phyloP scores from a whole-genome alignment of 2,797 vertebrate genomes.

The Crotalus adamanteus region DNA sequence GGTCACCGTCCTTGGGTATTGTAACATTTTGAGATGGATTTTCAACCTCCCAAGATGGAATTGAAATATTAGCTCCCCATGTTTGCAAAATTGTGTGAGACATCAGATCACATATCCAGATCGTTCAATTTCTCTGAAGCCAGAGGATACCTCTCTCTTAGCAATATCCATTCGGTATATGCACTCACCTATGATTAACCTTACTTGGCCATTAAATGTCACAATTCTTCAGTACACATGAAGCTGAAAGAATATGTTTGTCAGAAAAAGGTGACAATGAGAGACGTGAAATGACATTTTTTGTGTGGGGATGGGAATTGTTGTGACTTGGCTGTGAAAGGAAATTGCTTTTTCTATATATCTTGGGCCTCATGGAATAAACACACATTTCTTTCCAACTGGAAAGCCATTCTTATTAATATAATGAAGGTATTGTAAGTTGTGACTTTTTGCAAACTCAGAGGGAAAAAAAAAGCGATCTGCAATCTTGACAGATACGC shows the following conservation, averaged over 20 bases:
- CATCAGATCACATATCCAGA: constrained; percentile 19
- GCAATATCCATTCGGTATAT: constrained; percentile 57
- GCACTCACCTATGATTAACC: constrained; percentile 65
- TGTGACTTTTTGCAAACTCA: constrained; percentile 74
- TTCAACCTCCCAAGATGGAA: constrained; percentile 22
- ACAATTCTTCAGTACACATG: constrained; percentile 43
- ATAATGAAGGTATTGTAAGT: constrained; percentile 77
- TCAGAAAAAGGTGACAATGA: constrained; percentile 68
- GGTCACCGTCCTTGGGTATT: constrained; percentile 29
- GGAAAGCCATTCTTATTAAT: constrained; percentile 71
- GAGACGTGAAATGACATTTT: constrained; percentile 74
- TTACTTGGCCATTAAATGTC: constrained; percentile 74
- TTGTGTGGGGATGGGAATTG: constrained; percentile 60
- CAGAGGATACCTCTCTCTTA: constrained; percentile 30
- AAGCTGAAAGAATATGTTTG: constrained; percentile 67
- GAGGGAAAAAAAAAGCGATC: constrained; percentile 68
- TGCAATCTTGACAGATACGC: constrained; percentile 76
- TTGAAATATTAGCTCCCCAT: constrained; percentile 35
- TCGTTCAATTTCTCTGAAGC: constrained; percentile 39
- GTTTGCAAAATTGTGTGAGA: constrained; percentile 23
- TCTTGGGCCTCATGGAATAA: constrained; percentile 75
- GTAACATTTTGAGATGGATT: constrained; percentile 35
- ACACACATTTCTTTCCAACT: constrained; percentile 75
- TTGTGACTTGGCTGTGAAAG: constrained; percentile 70
- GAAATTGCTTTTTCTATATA: constrained; percentile 79